Evolutionary conservation across 2,113 vertebrate genomes (phyloP), one percentile per base, ranked within the genome.

Genomic region (Catharus minimus): DNA sequence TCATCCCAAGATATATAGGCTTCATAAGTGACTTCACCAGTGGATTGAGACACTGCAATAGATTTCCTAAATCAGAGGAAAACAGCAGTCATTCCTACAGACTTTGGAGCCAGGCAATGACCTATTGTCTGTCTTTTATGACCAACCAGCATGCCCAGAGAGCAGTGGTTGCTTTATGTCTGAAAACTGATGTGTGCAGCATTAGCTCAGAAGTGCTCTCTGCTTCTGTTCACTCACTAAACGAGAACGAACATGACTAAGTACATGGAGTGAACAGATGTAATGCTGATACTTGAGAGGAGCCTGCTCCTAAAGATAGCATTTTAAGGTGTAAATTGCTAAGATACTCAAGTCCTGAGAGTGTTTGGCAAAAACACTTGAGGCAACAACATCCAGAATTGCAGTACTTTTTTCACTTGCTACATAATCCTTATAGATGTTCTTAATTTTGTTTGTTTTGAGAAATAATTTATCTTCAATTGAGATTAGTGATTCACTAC

Each of bases 301-400:
- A 82, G 26, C 17, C 80, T 41, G 50, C 20, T 82, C 24, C 21
- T 75, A 90, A 90, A 83, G 92, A 69, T 24, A 88, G 82, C 52
- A 86, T 88, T 93, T 68, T 89, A 85, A 96, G 62, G 44, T 11
- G 11, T 68, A 87, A 89, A 49, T 67, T 88, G 46, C 64, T 91
- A 76, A 89, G 64, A 83, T 43, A 46, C 39, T 80, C 28, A 80
- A 80, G 67, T 80, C 56, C 56, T 43, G 38, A 47, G 55, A 75
- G 17, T n/a, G 19, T 60, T 68, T 86, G 52, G 56, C 53, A 67
- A 50, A 30, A 83, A 56, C 52, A 66, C 39, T 43, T 78, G 39
- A 86, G 56, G 61, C 56, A 86, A 41, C 23, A 66, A 47, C 50
- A 77, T 52, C 21, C 76, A 67, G 55, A 95, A 86, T 47, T 46